These are phyloP conservation scores for Rhea americana DNA, from an alignment of 2,113 vertebrate species.

Conservation along the genomic window DNA sequence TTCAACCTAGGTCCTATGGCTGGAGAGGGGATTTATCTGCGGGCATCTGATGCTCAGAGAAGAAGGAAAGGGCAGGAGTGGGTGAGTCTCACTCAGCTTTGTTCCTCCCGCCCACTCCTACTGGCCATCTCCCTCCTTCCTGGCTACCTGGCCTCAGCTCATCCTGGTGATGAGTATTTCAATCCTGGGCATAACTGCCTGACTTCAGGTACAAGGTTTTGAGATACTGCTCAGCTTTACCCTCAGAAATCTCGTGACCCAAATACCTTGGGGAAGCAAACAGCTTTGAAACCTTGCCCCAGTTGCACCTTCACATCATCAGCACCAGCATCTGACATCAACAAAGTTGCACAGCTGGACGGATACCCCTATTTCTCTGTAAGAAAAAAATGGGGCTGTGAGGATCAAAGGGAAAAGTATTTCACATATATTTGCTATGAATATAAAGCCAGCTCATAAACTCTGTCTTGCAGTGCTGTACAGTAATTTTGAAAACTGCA, in stretches of 20 bases:
- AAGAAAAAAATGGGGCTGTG: background rate
- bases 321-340: background rate
- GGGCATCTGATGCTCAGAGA: background rate
- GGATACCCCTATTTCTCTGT: background rate
- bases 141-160: background rate
- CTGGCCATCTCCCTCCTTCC: background rate
- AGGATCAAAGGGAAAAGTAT: slow-evolving; percentile 25
- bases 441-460: slow-evolving; percentile 22
- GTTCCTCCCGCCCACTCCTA: background rate
- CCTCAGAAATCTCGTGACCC: background rate
- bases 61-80: background rate
- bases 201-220: background rate
- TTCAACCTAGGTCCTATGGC: background rate
- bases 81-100: background rate
- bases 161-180: background rate
- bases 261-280: background rate
- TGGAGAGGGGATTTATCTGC: background rate
- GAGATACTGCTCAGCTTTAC: background rate
- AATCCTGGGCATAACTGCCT: background rate
- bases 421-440: slow-evolving; percentile 8
- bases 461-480: background rate
- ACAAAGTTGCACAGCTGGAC: background rate
- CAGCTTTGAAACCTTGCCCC: background rate
- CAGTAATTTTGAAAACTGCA: slow-evolving; percentile 39
- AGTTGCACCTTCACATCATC: background rate